Conservation (phyloP, 2,888 invertebrate species). For the Lasioglossum lativentre region DNA sequence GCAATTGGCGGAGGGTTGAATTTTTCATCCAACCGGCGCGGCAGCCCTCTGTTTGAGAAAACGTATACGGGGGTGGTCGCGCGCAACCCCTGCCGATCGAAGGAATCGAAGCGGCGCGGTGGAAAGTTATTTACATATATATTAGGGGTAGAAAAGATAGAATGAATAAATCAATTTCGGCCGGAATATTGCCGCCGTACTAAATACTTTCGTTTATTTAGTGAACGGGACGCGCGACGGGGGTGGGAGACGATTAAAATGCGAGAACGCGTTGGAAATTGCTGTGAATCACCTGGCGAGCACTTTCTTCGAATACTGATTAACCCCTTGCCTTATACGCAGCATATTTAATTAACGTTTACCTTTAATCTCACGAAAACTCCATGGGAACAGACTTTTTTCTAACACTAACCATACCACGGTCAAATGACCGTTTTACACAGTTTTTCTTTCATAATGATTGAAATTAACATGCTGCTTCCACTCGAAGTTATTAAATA, state of each 20-base stretch:
- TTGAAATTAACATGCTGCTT: too few relatives aligned
- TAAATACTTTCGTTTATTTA: constrained; percentile 11
- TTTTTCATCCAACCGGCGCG: neutral
- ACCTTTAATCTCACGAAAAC: neutral
- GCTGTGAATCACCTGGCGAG: neutral
- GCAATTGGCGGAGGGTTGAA: constrained; percentile 1
- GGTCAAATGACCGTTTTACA: neutral
- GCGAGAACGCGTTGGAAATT: neutral
- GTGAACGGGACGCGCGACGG: neutral
- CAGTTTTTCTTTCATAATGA: too few relatives aligned
- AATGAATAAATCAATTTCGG: constrained; percentile 5
- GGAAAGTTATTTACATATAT: constrained; percentile 16
- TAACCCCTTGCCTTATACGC: neutral
- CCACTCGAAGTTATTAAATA: too few relatives aligned
- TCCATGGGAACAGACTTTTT: neutral
- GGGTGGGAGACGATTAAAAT: neutral
- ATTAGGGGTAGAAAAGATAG: constrained; percentile 7
- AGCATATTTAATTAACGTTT: neutral
- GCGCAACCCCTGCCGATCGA: constrained; percentile 10
- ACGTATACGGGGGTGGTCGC: neutral
- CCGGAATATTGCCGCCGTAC: neutral
- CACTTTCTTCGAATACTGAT: neutral
- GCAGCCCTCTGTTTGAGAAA: neutral
- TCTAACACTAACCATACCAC: neutral
- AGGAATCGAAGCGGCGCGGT: constrained; percentile 3